Percentiles rank a stretch among this genome's conserved stretches.
phyloP scores from a whole-genome alignment of 2,113 vertebrate genomes.

The Oreotrochilus melanogaster region DNA sequence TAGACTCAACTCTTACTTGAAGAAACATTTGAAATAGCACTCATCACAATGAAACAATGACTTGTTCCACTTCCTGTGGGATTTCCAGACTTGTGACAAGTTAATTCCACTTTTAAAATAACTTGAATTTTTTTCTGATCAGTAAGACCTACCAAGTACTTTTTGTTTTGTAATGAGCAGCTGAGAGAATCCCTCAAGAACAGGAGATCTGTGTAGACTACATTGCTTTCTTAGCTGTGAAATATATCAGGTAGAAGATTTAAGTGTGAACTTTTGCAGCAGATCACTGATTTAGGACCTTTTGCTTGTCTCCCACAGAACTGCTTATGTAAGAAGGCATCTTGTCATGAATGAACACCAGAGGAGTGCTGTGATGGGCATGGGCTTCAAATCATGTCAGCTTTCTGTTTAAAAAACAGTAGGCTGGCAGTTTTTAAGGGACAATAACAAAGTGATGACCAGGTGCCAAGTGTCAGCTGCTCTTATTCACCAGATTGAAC shows the following conservation, averaged over 20 bases:
- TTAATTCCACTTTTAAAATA: background rate
- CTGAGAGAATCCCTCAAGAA: background rate
- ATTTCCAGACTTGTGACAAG: background rate
- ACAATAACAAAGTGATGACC: constrained; percentile 52
- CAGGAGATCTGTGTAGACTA: background rate
- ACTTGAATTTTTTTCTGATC: background rate
- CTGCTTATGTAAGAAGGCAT: background rate
- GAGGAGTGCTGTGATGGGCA: constrained; percentile 23
- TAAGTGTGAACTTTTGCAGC: background rate
- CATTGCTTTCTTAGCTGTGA: background rate
- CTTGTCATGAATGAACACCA: background rate
- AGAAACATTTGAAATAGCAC: background rate
- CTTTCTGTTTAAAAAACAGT: constrained; percentile 41
- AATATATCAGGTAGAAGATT: background rate
- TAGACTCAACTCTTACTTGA: background rate
- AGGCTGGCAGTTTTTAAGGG: background rate
- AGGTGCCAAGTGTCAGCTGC: constrained; percentile 54
- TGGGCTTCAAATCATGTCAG: background rate
- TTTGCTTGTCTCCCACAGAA: background rate
- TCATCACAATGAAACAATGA: background rate
- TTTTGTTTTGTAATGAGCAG: constrained; percentile 9
- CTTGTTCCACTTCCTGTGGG: constrained; percentile 73
- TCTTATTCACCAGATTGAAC: constrained; percentile 76
- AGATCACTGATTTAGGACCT: background rate
- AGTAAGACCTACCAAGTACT: background rate